Base-by-base conservation (phyloP, 2,113 vertebrate genomes). In the Calypte anna region DNA sequence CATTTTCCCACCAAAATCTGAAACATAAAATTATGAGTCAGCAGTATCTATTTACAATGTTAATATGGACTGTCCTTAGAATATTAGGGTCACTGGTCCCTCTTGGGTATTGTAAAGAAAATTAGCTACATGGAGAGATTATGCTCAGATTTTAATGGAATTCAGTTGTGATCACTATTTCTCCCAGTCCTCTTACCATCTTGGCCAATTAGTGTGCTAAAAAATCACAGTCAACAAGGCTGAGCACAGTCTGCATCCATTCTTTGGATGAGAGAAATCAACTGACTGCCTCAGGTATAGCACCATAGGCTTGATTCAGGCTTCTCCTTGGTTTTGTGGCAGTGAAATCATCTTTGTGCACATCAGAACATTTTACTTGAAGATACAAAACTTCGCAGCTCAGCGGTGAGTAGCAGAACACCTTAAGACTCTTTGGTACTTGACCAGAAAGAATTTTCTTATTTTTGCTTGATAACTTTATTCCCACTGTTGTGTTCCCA, bases 1-100 rank as follows among this genome's bases (percentile, higher is more conserved):
- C 55, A 3, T 88, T 92, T 96, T 96, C 89, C 88, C 88, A 93
- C 64, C 94, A 80, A 69, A 92, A 97, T 90, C 88, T 96, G 86
- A 96, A 97, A 93, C 40, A 76, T 23, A 80, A 57, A n/a, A 91
- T 66, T 54, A 79, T n/a, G 40, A 88, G 66, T 33, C 27, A 22
- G 70, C 27, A 80, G n/a, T 70, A 88, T 62, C 50, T 86, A 28
- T 38, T 83, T 67, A 50, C 21, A 43, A 9, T 48, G 28, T 91
- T 72, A 78, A 22, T 48, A 51, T 40, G 50, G 20, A 24, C 25
- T 58, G 48, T 59, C 23, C 21, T 75, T 30, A 23, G 2, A 38
- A 5, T 1, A 4, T 17, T 72, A 79, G 30, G 46, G 46, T 48
- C 46, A 48, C 46, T 48, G 46, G 46, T 21, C 20, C 19, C 46